A percentile compares a stretch with the other conserved stretches of the same genome.
Conservation (phyloP, 2,888 invertebrate genomes). For the Chironomus tentans region DNA sequence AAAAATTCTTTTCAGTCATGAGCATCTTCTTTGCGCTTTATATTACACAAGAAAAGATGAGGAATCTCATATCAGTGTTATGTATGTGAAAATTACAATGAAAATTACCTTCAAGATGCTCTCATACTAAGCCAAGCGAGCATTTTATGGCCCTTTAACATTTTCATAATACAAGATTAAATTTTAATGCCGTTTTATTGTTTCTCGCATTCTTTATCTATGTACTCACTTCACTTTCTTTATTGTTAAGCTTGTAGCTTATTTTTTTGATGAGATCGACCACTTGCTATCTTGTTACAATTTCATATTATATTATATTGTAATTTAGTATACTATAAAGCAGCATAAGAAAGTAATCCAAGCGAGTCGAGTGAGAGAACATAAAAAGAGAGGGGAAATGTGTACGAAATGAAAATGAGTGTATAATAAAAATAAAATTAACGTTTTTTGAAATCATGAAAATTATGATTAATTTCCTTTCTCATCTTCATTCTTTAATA, state of each 20-base stretch:
- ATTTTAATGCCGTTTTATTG: slow-evolving; percentile 26
- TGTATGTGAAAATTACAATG: slow-evolving; percentile 24
- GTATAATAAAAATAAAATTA: not conserved
- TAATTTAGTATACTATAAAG: not conserved
- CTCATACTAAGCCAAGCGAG: not conserved
- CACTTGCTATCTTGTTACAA: not conserved
- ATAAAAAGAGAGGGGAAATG: not conserved
- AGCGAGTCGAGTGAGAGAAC: not conserved
- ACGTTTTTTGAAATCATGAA: not conserved
- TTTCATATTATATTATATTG: not conserved
- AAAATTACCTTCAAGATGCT: slow-evolving; percentile 15
- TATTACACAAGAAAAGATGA: not conserved
- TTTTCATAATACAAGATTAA: slow-evolving; percentile 23
- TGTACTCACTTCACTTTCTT: not conserved
- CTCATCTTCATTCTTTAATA: not conserved
- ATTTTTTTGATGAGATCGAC: not conserved
- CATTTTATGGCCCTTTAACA: slow-evolving; percentile 22
- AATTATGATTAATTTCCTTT: slow-evolving; percentile 24
- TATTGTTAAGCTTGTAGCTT: not conserved
- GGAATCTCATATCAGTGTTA: not conserved
- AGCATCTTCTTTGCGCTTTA: no score
- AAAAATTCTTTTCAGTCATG: no score
- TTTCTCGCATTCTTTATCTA: slow-evolving; percentile 4
- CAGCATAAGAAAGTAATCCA: not conserved
- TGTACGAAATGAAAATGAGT: not conserved